Evolutionary conservation across 2,888 invertebrate species (phyloP).

Genomic region (Dryobotodes eremita): DNA sequence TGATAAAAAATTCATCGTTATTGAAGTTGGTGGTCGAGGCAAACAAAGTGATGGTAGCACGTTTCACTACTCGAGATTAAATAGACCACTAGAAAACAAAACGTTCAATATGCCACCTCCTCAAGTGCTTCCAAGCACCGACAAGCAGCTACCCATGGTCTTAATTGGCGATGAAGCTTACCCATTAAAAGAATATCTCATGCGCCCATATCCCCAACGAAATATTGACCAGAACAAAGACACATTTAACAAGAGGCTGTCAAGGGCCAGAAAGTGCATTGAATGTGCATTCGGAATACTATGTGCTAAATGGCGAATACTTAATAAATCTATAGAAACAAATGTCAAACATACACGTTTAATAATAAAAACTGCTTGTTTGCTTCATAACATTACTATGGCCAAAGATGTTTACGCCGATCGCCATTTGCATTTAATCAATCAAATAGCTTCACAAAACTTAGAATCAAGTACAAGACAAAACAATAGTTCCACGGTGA

Average conservation of each 20-base stretch:
- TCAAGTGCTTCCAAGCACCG: slow-evolving; percentile 50
- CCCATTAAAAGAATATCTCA: slow-evolving; percentile 58
- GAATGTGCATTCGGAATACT: too few species aligned
- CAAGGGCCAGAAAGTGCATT: slow-evolving; percentile 53
- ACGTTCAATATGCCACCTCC: slow-evolving; percentile 46
- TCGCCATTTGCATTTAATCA: slow-evolving; percentile 23
- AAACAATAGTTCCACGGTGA: slow-evolving; percentile 30
- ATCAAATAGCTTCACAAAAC: slow-evolving; percentile 29
- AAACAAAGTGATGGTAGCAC: slow-evolving; percentile 57
- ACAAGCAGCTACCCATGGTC: slow-evolving; percentile 52
- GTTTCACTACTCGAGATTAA: slow-evolving; percentile 55
- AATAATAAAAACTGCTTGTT: slow-evolving; percentile 53
- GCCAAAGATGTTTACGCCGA: slow-evolving; percentile 46
- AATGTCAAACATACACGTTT: slow-evolving; percentile 39
- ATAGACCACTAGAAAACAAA: slow-evolving; percentile 48
- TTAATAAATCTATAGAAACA: slow-evolving; percentile 50
- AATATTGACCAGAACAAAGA: slow-evolving; percentile 34
- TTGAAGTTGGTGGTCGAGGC: slow-evolving; percentile 59
- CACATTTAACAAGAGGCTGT: slow-evolving; percentile 57
- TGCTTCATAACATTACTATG: slow-evolving; percentile 62
- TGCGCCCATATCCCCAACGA: slow-evolving; percentile 58
- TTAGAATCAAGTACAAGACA: slow-evolving; percentile 27
- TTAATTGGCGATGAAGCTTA: slow-evolving; percentile 64
- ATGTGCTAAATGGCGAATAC: slow-evolving; percentile 33
- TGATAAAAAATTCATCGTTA: slow-evolving; percentile 50